phyloP scores from a whole-genome alignment of 2,113 vertebrate species.

The Myanophis thanlyinensis region DNA sequence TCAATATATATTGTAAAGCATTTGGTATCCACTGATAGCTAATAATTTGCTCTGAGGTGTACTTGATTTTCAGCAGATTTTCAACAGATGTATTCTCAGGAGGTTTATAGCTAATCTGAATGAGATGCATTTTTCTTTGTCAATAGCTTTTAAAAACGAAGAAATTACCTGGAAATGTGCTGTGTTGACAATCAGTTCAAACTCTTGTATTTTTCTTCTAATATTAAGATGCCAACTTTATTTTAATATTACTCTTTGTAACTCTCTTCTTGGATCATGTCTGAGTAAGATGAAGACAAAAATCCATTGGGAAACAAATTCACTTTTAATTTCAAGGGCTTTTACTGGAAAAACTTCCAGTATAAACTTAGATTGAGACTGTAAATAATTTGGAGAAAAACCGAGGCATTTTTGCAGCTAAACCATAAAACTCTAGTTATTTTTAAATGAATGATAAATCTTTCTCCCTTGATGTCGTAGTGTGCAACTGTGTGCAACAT shows the following conservation, averaged over 20 bases:
- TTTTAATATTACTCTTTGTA: background rate
- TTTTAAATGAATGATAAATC: constrained; percentile 28
- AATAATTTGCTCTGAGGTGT: background rate
- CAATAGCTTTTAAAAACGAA: background rate
- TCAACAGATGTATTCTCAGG: background rate
- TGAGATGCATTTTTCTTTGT: background rate
- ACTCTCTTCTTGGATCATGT: background rate
- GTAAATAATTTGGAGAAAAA: background rate
- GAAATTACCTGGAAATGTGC: constrained; percentile 37
- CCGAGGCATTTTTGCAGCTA: background rate
- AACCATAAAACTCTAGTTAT: background rate
- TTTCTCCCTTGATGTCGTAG: background rate
- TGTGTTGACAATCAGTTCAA: constrained; percentile 71
- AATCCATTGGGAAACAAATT: background rate
- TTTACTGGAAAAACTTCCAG: background rate
- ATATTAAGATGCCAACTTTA: constrained; percentile 58
- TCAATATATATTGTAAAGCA: background rate
- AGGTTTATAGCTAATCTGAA: background rate
- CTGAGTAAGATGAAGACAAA: background rate
- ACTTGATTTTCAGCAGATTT: constrained; percentile 3
- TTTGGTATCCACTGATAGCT: background rate
- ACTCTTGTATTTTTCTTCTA: constrained; percentile 55
- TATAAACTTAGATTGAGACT: background rate
- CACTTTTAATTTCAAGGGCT: background rate
- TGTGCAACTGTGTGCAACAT: background rate